These are phyloP conservation scores for Eubasilissa regina DNA, from an alignment of 1,140 invertebrate genomes.

Conservation along the genomic window DNA sequence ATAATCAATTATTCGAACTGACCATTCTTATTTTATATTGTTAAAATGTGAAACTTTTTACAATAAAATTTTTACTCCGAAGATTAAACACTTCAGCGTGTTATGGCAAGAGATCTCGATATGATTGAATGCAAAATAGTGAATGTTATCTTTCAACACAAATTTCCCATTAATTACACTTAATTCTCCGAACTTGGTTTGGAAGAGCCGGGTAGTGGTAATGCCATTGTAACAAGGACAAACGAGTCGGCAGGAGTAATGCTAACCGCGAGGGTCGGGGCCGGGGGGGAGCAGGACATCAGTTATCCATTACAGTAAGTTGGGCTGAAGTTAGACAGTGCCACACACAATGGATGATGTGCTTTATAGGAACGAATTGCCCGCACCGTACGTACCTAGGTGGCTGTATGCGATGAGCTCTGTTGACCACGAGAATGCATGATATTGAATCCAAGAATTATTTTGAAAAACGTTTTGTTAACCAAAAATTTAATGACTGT, in stretches of 20 bases:
- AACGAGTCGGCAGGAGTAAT: slow-evolving; percentile 45
- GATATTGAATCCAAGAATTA: background rate
- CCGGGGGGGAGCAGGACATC: slow-evolving; percentile 50
- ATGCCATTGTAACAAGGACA: slow-evolving; percentile 54
- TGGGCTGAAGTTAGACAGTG: slow-evolving; percentile 50
- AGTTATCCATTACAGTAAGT: slow-evolving; percentile 59
- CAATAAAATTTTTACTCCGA: no score
- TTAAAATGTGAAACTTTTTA: no score
- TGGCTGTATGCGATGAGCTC: background rate
- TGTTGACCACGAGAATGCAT: slow-evolving; percentile 14
- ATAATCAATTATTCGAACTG: no score
- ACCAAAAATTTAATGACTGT: no score
- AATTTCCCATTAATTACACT: slow-evolving; percentile 5
- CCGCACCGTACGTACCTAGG: background rate
- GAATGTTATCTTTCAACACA: background rate
- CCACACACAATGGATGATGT: slow-evolving; percentile 51
- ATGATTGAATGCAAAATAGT: no score
- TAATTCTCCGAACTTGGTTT: background rate
- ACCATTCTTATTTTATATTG: no score
- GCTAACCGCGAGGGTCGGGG: slow-evolving; percentile 28
- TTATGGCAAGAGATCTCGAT: no score
- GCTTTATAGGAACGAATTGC: slow-evolving; percentile 28
- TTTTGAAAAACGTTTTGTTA: no score
- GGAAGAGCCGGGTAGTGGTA: background rate
- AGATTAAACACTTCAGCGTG: no score